Evolutionary conservation across 2,888 invertebrate species (phyloP).

Genomic region (Amphipyra berbera): DNA sequence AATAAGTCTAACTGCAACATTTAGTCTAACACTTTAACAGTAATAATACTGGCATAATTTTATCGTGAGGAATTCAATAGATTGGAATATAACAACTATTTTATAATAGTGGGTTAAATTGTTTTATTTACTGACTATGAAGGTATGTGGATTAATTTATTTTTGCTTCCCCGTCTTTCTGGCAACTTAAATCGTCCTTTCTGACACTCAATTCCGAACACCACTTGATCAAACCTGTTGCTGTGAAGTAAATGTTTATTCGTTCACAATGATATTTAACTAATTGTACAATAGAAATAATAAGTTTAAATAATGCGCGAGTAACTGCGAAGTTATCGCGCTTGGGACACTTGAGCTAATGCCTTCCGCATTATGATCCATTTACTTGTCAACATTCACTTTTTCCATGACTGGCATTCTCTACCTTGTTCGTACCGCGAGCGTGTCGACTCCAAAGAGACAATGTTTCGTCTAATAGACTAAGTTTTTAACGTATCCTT

Average conservation of each 20-base stretch:
- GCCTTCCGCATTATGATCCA: slow-evolving; percentile 53
- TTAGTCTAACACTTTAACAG: slow-evolving; percentile 74
- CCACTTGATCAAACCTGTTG: slow-evolving; percentile 71
- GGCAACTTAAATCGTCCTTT: slow-evolving; percentile 85
- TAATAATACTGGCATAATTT: slow-evolving; percentile 80
- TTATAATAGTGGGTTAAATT: slow-evolving; percentile 68
- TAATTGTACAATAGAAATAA: slow-evolving; percentile 58
- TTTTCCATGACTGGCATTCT: slow-evolving; percentile 67
- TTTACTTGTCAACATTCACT: slow-evolving; percentile 76
- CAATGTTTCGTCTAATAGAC: slow-evolving; percentile 43
- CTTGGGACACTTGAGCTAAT: slow-evolving; percentile 57
- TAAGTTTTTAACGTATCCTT: slow-evolving; percentile 41
- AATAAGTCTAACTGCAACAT: slow-evolving; percentile 70
- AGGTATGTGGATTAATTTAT: slow-evolving; percentile 60
- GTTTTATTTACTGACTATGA: slow-evolving; percentile 68
- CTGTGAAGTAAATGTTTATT: slow-evolving; percentile 80
- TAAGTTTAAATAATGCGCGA: slow-evolving; percentile 47
- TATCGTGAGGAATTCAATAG: slow-evolving; percentile 63
- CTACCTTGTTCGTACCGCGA: slow-evolving; percentile 59
- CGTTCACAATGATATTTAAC: slow-evolving; percentile 55
- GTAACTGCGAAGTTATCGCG: slow-evolving; percentile 23
- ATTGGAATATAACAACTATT: slow-evolving; percentile 75
- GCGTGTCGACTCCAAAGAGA: slow-evolving; percentile 55
- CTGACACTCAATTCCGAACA: slow-evolving; percentile 83
- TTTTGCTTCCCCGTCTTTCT: slow-evolving; percentile 86